Evolutionary conservation across 2,888 invertebrate genomes (phyloP).

Genomic region (Disparrhopalites patrizii): DNA sequence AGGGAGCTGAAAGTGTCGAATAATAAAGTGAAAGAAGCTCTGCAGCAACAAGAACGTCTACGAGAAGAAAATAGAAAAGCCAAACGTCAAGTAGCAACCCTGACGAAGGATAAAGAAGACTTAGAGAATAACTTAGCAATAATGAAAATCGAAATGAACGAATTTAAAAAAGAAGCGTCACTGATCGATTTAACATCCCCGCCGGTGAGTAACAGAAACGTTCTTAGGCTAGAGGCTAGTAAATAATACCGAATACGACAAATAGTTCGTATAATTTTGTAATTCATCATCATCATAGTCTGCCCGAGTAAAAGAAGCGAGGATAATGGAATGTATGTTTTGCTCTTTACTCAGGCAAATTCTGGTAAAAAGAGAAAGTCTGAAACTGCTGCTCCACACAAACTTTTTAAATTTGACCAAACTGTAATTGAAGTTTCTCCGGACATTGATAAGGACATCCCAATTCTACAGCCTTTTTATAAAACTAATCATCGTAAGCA

Average conservation of each 20-base stretch:
- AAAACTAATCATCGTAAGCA: too few relatives aligned
- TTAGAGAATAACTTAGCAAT: background rate
- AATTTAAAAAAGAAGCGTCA: background rate
- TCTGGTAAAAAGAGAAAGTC: conserved; percentile 8
- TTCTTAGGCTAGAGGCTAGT: too few relatives aligned
- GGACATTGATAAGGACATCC: conserved; percentile 4
- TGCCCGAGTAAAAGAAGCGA: too few relatives aligned
- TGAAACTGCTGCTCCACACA: background rate
- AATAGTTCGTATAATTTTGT: too few relatives aligned
- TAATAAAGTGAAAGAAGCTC: background rate
- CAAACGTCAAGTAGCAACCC: background rate
- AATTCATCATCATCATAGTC: too few relatives aligned
- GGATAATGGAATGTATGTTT: background rate
- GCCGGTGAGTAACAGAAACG: too few relatives aligned
- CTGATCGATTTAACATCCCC: background rate
- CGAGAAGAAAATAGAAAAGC: background rate
- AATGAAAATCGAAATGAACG: conserved; percentile 5
- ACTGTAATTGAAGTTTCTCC: conserved; percentile 7
- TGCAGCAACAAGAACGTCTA: background rate
- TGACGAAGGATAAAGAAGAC: background rate
- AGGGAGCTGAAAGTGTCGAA: background rate
- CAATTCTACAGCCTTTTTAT: conserved; percentile 9
- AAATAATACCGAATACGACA: too few relatives aligned
- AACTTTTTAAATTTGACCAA: background rate
- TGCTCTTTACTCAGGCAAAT: background rate